These are phyloP conservation scores for Oreochromis niloticus DNA, from an alignment of 2,113 vertebrate genomes.

Conservation along the genomic window DNA sequence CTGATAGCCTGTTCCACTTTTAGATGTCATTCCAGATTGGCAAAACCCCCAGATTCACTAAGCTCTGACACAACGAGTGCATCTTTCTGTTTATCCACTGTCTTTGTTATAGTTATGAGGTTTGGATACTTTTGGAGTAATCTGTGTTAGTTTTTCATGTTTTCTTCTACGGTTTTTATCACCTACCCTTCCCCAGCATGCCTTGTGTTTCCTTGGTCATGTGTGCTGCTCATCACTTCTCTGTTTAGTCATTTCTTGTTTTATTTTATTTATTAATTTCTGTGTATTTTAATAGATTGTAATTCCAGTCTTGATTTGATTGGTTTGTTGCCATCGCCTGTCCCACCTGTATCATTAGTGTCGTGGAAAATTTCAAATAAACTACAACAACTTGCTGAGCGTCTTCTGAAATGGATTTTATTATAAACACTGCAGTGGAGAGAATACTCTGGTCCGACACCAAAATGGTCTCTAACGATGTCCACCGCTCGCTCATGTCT, in stretches of 20 bases:
- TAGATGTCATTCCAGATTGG: not conserved
- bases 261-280: not conserved
- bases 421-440: not conserved
- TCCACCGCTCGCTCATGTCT: rapidly evolving
- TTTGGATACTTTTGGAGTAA: not conserved
- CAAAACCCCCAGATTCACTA: not conserved
- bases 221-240: rapidly evolving
- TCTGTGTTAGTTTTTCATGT: not conserved
- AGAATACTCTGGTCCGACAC: rapidly evolving
- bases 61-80: not conserved
- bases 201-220: not conserved
- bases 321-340: not conserved
- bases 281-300: not conserved
- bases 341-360: rapidly evolving
- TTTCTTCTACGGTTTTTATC: not conserved
- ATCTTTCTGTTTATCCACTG: not conserved
- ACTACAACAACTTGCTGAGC: not conserved
- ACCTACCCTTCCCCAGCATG: not conserved
- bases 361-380: not conserved
- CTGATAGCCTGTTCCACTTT: not conserved
- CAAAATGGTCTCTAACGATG: not conserved
- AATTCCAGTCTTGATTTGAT: rapidly evolving
- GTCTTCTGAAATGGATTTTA: not conserved
- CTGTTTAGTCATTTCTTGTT: not conserved
- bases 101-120: not conserved